phyloP scores from a whole-genome alignment of 2,888 invertebrate species.

The Ligdia adustata region DNA sequence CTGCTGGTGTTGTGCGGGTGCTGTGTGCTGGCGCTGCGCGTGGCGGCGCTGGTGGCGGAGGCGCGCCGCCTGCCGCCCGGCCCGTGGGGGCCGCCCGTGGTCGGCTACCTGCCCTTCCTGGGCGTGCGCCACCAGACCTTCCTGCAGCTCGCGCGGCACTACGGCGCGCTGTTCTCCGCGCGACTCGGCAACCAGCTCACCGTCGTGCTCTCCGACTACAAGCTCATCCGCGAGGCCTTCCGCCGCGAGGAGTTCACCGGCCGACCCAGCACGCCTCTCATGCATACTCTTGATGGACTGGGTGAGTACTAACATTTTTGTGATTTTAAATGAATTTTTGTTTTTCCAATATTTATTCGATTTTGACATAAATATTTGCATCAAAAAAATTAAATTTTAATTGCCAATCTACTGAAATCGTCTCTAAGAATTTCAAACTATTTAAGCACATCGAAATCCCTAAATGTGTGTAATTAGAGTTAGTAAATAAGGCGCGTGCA shows the following conservation, averaged over 20 bases:
- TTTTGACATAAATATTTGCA: neutral
- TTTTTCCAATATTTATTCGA: neutral
- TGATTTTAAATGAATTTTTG: neutral
- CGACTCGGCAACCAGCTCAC: slow-evolving; percentile 92
- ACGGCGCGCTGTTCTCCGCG: slow-evolving; percentile 92
- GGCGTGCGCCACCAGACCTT: slow-evolving; percentile 91
- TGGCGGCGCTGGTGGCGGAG: slow-evolving; percentile 73
- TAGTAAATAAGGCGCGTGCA: slow-evolving; percentile 48
- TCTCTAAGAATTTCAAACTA: neutral
- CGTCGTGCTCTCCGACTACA: slow-evolving; percentile 94
- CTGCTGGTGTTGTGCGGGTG: slow-evolving; percentile 77
- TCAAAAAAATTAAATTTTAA: slow-evolving; percentile 1
- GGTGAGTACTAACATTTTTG: slow-evolving; percentile 86
- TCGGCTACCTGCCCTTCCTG: slow-evolving; percentile 93
- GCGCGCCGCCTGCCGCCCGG: slow-evolving; percentile 90
- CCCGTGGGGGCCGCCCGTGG: slow-evolving; percentile 93
- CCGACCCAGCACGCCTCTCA: slow-evolving; percentile 93
- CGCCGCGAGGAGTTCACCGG: slow-evolving; percentile 94
- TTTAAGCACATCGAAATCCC: neutral
- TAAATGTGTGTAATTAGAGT: slow-evolving; percentile 7
- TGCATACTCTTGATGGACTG: slow-evolving; percentile 93
- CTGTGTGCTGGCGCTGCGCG: slow-evolving; percentile 73
- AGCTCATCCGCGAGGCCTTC: slow-evolving; percentile 93
- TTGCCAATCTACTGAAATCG: neutral
- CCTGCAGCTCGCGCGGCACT: slow-evolving; percentile 89